phyloP scores from a whole-genome alignment of 2,797 vertebrate genomes.

The Hyperoplus immaculatus region DNA sequence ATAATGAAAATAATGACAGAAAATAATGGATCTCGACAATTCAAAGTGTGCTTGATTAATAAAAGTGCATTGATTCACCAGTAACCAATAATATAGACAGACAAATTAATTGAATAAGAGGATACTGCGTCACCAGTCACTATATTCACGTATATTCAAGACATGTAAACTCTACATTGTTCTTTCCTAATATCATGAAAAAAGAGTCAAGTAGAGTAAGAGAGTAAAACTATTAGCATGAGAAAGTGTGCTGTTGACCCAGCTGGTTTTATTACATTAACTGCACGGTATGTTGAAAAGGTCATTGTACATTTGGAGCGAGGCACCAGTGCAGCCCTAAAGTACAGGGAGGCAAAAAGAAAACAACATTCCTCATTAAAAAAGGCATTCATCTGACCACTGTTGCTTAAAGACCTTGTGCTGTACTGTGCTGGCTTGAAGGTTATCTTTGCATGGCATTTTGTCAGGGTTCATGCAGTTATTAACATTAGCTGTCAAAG shows the following conservation, averaged over 20 bases:
- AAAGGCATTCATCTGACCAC: slow-evolving; percentile 40
- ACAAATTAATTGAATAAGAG: not conserved
- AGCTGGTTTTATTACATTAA: slow-evolving; percentile 55
- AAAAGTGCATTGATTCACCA: not conserved
- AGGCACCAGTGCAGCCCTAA: slow-evolving; percentile 39
- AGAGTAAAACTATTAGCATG: slow-evolving; percentile 16
- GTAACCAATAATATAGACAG: not conserved
- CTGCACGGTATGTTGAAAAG: slow-evolving; percentile 23
- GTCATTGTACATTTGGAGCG: not conserved
- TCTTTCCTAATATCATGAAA: slow-evolving; percentile 9
- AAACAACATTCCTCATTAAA: slow-evolving; percentile 55
- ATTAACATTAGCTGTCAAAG: slow-evolving; percentile 5
- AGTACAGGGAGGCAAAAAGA: slow-evolving; percentile 48
- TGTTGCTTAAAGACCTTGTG: not conserved
- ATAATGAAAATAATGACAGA: not conserved
- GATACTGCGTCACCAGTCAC: not conserved
- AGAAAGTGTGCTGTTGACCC: slow-evolving; percentile 53
- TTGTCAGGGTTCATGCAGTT: not conserved
- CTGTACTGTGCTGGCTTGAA: not conserved
- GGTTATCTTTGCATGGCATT: not conserved
- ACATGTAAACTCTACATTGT: not conserved
- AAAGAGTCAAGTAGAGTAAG: not conserved
- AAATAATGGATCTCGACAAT: not conserved
- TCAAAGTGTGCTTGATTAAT: not conserved
- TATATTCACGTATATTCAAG: not conserved